phyloP scores from a whole-genome alignment of 2,888 invertebrate species.

The Papilio demoleus region DNA sequence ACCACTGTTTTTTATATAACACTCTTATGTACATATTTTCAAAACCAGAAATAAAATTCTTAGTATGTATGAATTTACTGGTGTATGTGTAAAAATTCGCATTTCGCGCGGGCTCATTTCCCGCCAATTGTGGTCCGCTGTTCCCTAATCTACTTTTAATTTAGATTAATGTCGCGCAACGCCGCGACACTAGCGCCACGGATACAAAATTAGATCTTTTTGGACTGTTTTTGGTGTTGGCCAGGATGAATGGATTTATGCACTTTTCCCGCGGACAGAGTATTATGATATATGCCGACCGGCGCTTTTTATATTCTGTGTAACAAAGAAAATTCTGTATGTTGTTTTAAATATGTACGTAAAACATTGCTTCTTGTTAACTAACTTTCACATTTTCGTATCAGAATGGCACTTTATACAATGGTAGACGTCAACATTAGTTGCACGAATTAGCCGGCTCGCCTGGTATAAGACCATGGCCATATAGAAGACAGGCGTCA shows the following conservation, averaged over 20 bases:
- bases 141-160: slow-evolving; percentile 78
- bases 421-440: no score
- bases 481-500: no score
- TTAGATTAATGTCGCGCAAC: slow-evolving; percentile 74
- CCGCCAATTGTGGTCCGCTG: slow-evolving; percentile 46
- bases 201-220: slow-evolving; percentile 57
- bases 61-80: not conserved
- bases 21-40: no score
- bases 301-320: not conserved
- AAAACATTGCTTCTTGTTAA: not conserved
- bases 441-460: no score
- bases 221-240: slow-evolving; percentile 43
- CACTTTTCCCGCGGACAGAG: slow-evolving; percentile 16
- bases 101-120: slow-evolving; percentile 45
- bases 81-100: slow-evolving; percentile 38
- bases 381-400: no score
- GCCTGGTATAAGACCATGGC: no score
- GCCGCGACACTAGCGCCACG: slow-evolving; percentile 50
- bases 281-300: slow-evolving; percentile 21
- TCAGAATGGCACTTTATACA: no score
- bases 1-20: no score
- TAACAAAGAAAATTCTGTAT: not conserved
- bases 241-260: slow-evolving; percentile 28
- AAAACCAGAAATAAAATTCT: no score
- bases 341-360: not conserved